Base-by-base conservation (phyloP, 2,888 invertebrate genomes). In the Tortrix viridana region DNA sequence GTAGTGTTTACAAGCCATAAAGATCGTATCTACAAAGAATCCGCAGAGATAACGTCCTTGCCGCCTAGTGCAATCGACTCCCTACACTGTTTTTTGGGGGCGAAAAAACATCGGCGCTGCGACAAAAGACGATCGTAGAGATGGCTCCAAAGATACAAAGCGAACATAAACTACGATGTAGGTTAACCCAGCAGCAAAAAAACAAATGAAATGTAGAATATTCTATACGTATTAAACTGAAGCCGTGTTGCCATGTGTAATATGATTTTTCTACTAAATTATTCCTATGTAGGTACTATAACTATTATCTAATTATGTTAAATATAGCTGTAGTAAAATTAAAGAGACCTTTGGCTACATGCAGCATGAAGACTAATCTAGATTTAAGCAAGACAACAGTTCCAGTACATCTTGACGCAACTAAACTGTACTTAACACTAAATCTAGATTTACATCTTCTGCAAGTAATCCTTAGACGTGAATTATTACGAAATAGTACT, bases 11-110 rank as follows among this genome's bases (percentile, higher is more conserved):
- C 75, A 81, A 79, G 74, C 79, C 75, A 84, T 88, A 84, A 86
- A 89, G 89, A 88, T 89, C 60, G 65, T 54, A 89, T 90, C 89
- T 88, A 82, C 83, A 88, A 86, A 85, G 85, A 81, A 71, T 86
- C 87, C 78, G 87, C 88, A 76, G 76, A 80, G 83, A 82, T 84
- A 80, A 78, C 76, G 74, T 70, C 66, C 72, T 73, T 76, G 75
- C 76, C 76, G 80, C 72, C 77, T 74, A 77, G 77, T 67, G 79
- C 77, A 76, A 82, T 81, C 64, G 77, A 69, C 73, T 74, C 74
- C 75, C 74, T 75, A 84, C 79, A 80, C 75, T 78, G 80, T 86
- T 88, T 88, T 87, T 85, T 79, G 71, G 76, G 67, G 66, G 60
- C 65, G 54, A 69, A 77, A 84, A 86, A 86, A 86, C 85, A 82